These are phyloP conservation scores for Biston betularia DNA, from an alignment of 2,888 invertebrate genomes.

Conservation along the genomic window DNA sequence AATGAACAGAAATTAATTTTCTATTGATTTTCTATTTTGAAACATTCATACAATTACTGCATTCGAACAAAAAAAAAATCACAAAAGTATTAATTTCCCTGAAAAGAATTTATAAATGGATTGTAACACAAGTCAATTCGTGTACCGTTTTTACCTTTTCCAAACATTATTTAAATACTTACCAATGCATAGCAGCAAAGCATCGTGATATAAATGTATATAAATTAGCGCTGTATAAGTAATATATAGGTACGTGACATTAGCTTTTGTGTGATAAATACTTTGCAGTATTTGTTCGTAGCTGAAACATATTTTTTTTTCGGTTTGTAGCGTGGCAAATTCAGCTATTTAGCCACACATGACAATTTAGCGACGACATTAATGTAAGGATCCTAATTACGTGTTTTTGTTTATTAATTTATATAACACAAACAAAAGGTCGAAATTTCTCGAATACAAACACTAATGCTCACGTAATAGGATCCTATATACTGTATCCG, in stretches of 20 bases:
- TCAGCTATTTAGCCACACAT: constrained; percentile 42
- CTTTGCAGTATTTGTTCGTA: constrained; percentile 12
- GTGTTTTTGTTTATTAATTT: constrained; percentile 15
- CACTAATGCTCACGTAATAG: constrained; percentile 34
- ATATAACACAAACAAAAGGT: not conserved
- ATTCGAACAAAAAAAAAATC: constrained; percentile 11
- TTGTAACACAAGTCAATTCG: not conserved
- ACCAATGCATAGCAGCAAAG: constrained; percentile 42
- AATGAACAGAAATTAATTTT: constrained; percentile 13
- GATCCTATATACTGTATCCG: constrained; percentile 37
- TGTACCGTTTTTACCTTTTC: constrained; percentile 25
- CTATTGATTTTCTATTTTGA: constrained; percentile 12
- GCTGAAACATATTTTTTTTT: constrained; percentile 27
- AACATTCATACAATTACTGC: not conserved
- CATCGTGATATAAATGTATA: constrained; percentile 39
- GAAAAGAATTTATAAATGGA: constrained; percentile 3
- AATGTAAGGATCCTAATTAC: constrained; percentile 36
- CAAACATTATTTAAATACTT: constrained; percentile 35
- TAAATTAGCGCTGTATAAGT: constrained; percentile 41
- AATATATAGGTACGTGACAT: constrained; percentile 30
- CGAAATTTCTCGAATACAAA: not conserved
- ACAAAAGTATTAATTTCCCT: not conserved
- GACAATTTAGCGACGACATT: constrained; percentile 35
- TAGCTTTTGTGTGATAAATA: constrained; percentile 26
- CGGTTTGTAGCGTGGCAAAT: constrained; percentile 38